Conservation (phyloP, 2,888 invertebrate genomes). For the Taphrorychus bicolor region DNA sequence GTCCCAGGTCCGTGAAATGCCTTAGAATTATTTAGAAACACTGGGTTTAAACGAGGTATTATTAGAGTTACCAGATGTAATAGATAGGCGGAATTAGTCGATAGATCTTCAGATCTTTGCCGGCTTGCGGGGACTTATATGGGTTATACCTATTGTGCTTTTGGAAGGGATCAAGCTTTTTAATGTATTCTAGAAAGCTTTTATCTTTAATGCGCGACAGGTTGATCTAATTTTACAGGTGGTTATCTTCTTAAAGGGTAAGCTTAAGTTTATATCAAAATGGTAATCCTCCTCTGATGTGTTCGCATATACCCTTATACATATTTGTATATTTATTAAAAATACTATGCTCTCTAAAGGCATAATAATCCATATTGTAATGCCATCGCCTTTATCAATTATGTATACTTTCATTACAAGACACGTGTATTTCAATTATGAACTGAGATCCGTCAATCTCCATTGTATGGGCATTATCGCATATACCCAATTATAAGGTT, state of each 20-base stretch:
- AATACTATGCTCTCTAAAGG: too few species aligned
- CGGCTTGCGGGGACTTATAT: constrained; percentile 14
- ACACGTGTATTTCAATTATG: constrained; percentile 38
- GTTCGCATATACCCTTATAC: too few species aligned
- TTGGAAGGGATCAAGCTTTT: neutral
- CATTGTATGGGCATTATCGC: constrained; percentile 20
- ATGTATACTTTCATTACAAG: constrained; percentile 38
- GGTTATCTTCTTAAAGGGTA: too few species aligned
- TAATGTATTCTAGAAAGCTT: constrained; percentile 4
- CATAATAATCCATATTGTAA: neutral
- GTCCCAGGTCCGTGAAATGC: constrained; percentile 21
- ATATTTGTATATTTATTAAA: too few species aligned
- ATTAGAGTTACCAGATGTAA: constrained; percentile 32
- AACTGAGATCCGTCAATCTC: constrained; percentile 28
- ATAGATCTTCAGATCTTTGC: constrained; percentile 25
- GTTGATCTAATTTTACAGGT: constrained; percentile 27
- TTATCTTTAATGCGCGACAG: constrained; percentile 17
- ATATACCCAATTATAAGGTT: constrained; percentile 25
- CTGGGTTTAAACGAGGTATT: constrained; percentile 23
- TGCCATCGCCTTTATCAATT: constrained; percentile 19
- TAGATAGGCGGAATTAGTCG: constrained; percentile 27
- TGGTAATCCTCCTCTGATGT: too few species aligned
- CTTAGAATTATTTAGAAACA: constrained; percentile 31
- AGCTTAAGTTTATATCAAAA: too few species aligned
- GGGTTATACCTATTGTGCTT: neutral